Evolutionary conservation across 2,888 invertebrate species (phyloP), one percentile per base, ranked within the genome.

Genomic region (Amiota communis): DNA sequence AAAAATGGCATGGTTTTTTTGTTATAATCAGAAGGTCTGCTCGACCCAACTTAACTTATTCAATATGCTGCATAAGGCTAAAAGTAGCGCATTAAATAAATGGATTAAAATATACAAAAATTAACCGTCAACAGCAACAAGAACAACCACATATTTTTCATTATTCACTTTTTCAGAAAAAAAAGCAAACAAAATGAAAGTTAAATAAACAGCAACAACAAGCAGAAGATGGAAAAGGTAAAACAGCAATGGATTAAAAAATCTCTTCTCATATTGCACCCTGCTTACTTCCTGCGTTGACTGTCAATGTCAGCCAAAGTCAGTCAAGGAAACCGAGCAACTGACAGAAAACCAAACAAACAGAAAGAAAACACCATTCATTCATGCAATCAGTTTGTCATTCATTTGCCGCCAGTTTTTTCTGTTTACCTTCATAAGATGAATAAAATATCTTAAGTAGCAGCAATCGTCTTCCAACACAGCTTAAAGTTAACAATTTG

Each of bases 101-200:
- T 47, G 47, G 36, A 59, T 10, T 20, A 57, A 48, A 70, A 65
- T 65, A 71, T 67, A 72, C 71, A 65, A 74, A 76, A 77, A 73
- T 78, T 76, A 74, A 70, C 36, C 36, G 6, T 36, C 36, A 36
- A 6, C 36, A 75, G 75, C 76, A 75, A 70, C 79, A 75, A 36
- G 8, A 36, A 36, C 0, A 36, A 36, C 36, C 36, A 78, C 79
- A 79, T 79, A 79, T 77, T 36, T 36, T 59, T 59, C 68, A 51
- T 69, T 64, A 69, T 13, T 23, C 49, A 63, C 46, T 46, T 46
- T 63, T 36, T 12, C 9, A 59, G 20, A 20, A 59, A 59, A 1
- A 17, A 17, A 12, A 20, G 23, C 17, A 57, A 57, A 20, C 57
- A 57, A 57, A 15, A 36, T 63, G 36, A 63, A 64, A 36, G 13